Evolutionary conservation across 2,113 vertebrate species (phyloP), one percentile per base, ranked within the genome.

Genomic region (Anarhynchus alexandrinus): DNA sequence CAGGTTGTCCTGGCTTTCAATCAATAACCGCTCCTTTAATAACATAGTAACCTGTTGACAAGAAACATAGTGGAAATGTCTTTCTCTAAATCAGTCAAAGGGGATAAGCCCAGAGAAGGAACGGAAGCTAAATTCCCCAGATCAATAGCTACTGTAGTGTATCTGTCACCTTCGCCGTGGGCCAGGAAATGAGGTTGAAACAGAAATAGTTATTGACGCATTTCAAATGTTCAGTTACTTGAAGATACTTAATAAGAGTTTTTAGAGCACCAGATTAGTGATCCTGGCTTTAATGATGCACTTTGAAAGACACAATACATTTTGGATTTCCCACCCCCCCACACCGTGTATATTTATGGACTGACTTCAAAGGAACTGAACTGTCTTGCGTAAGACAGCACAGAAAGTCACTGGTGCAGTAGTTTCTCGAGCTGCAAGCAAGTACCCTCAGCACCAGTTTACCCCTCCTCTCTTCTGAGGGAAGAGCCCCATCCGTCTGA

Each of bases 21-120:
- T 91, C 91, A 66, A 83, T 96, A 94, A 69, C 43, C 9, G 22
- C 27, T 93, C 36, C 58, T 87, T 93, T 90, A 91, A 85, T 90
- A 95, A 67, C 51, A 34, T 3, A 67, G 81, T 82, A 79, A 61
- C 70, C 58, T 85, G 70, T 65, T 95, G 91, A 79, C 81, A 85
- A 66, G 87, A 90, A 85, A 61, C 54, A 55, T 18, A 87, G 70
- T 76, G 49, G 73, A 73, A 87, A 65, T 52, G 78, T 87, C 88
- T 82, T 87, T 87, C 77, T 89, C 18, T 87, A 93, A 88, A 82
- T 87, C 84, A 76, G 47, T 94, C 90, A 69, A 82, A 76, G 25
- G 11, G 32, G 38, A 64, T 93, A 89, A 96, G 58, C 61, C 30
- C 40, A 76, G 69, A 79, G 73, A 76, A 85, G 21, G 57, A 87